These are phyloP conservation scores for Cnemophilus loriae DNA, from an alignment of 2,113 vertebrate species.

Conservation along the genomic window DNA sequence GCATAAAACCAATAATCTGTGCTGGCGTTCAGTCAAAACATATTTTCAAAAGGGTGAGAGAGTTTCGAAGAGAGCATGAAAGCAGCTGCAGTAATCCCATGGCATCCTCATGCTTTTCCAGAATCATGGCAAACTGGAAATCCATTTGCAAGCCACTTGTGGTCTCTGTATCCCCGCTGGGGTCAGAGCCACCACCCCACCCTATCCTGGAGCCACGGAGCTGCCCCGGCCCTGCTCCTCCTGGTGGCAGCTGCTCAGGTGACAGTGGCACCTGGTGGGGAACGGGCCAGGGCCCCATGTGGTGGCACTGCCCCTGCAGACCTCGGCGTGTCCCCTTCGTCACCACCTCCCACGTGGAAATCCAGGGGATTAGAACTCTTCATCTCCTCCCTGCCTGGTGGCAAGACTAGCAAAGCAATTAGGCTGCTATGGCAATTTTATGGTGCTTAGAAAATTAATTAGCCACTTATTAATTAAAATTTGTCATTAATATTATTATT, in stretches of 20 bases:
- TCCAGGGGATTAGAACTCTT: background rate
- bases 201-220: background rate
- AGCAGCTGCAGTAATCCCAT: background rate
- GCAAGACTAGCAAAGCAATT: conserved; percentile 30
- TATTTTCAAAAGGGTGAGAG: background rate
- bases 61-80: background rate
- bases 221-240: background rate
- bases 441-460: conserved; percentile 49
- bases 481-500: conserved; percentile 4
- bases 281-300: fast-evolving
- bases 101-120: background rate
- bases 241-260: background rate
- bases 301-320: background rate
- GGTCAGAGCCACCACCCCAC: background rate
- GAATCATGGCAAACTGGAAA: background rate
- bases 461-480: conserved; percentile 15
- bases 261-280: background rate
- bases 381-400: background rate
- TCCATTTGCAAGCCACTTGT: background rate
- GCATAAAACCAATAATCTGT: background rate
- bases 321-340: background rate
- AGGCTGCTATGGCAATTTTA: conserved; percentile 55
- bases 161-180: background rate
- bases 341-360: background rate
- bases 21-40: background rate